Evolutionary conservation across 1,140 invertebrate species (phyloP), one percentile per base, ranked within the genome.

Genomic region (Caenorhabditis elegans): DNA sequence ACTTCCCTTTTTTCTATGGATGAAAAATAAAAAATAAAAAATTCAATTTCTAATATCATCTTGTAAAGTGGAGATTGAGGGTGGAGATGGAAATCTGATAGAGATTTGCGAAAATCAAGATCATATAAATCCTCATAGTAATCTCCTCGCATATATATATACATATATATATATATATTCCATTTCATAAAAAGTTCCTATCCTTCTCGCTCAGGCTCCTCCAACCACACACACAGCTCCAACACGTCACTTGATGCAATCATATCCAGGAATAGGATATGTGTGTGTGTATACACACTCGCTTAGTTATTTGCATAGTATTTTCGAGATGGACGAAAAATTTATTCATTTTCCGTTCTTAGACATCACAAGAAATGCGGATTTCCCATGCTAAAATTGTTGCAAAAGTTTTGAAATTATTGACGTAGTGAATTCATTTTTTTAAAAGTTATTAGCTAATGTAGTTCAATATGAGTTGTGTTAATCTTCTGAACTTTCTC

Each of bases 181-280:
- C 49, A 10, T 24, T 53, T 22, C 49, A 53, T 53, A 53, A 53
- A n/a, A 53, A 22, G 22, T 60, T 22, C 34, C 28, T 4, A 31
- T 34, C 55, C 10, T 17, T 8, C 13, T 34, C 11, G 22, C 15
- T 31, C 31, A 36, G 4, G 55, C 60, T 43, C 28, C 31, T 19
- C 34, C 34, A 70, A 70, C n/a, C 34, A 10, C 34, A 31, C n/a
- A n/a, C 10, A 15, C 24, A 6, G 34, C 60, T 22, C 34, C 34
- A 70, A 31, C 60, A 70, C 60, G 60, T 70, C 60, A 70, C 60
- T 70, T 70, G 31, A 70, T 70, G 60, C 60, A 70, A 70, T 70
- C 60, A 70, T 39, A 70, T 70, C 60, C 60, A 70, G 60, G 60
- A 70, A 70, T 70, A 70, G 60, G 60, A 70, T 70, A 60, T 60